Conservation (phyloP, 2,797 vertebrate genomes). For the Cryptoblepharus egeriae region DNA sequence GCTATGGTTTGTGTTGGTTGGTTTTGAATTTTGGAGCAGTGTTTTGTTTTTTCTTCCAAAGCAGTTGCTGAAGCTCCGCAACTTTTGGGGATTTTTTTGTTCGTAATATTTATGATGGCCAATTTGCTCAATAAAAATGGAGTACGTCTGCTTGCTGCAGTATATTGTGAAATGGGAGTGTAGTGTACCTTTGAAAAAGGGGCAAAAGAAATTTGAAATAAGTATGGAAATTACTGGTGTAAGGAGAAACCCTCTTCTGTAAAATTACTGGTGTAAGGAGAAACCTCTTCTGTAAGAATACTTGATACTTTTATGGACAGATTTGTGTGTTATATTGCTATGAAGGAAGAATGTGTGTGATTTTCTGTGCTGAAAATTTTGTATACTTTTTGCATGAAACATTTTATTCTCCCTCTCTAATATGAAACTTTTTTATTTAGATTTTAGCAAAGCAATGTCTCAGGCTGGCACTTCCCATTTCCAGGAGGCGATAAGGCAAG, state of each 20-base stretch:
- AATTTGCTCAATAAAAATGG: background rate
- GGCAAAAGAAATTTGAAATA: background rate
- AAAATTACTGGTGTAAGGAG: too few species aligned
- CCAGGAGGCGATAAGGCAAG: constrained; percentile 95
- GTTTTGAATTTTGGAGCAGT: background rate
- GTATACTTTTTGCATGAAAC: background rate
- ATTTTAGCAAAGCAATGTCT: constrained; percentile 86
- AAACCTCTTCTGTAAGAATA: too few species aligned
- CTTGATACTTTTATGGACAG: too few species aligned
- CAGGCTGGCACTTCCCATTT: constrained; percentile 88
- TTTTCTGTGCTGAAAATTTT: too few species aligned
- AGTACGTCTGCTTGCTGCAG: background rate
- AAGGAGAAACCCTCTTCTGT: too few species aligned
- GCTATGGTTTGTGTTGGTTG: background rate
- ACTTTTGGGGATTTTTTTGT: background rate
- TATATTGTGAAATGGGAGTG: background rate
- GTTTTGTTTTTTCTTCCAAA: background rate
- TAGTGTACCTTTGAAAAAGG: background rate
- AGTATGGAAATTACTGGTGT: too few species aligned
- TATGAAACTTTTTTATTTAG: constrained; percentile 70
- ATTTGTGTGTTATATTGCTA: too few species aligned
- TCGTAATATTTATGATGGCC: background rate
- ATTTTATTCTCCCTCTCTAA: background rate
- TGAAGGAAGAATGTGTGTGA: too few species aligned
- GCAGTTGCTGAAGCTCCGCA: too few species aligned